Base-by-base conservation (phyloP, 1,140 invertebrate genomes). In the Diprion similis region DNA sequence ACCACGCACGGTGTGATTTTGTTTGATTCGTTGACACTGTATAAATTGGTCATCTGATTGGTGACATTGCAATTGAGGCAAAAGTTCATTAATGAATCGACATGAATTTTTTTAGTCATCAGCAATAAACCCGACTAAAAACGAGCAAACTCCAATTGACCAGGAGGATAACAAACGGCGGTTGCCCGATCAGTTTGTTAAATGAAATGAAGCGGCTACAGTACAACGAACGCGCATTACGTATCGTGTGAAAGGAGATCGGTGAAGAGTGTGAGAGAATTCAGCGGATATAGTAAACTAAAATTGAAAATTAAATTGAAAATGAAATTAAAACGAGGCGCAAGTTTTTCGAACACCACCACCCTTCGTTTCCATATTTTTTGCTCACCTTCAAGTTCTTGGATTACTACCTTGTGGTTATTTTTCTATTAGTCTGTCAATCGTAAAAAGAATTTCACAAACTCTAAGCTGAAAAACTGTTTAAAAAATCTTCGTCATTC, bases 31-130 rank as follows among this genome's bases (percentile, higher is more conserved):
- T 59, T 59, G n/a, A 59, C 51, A 15, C 11, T 59, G 51, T 59
- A 59, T 59, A 59, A 59, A 59, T 59, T 59, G 51, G 9, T 15
- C 11, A 6, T 37, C 51, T 59, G 51, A 59, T 17, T 8, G 9
- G 8, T 17, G 51, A 59, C 51, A 59, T 0, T 17, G 51, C 51
- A 59, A 6, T 37, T 37, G 24, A 3, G 24, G 24, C 51, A 9
- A 59, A 13, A 59, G 47, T 81, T 82, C 80, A 82, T 82, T 82
- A 82, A 77, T 78, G 70, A 73, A 75, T 76, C 76, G 75, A 82
- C 82, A 84, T 83, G 78, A 81, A 84, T 84, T 84, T 83, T 83
- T 82, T 84, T 81, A 77, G 79, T 83, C 83, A 83, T 83, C 83
- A 82, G 82, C 82, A 84, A 84, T 84, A 84, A 84, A 83, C 78